phyloP scores from a whole-genome alignment of 1,140 invertebrate species.

The Caerostris darwini region DNA sequence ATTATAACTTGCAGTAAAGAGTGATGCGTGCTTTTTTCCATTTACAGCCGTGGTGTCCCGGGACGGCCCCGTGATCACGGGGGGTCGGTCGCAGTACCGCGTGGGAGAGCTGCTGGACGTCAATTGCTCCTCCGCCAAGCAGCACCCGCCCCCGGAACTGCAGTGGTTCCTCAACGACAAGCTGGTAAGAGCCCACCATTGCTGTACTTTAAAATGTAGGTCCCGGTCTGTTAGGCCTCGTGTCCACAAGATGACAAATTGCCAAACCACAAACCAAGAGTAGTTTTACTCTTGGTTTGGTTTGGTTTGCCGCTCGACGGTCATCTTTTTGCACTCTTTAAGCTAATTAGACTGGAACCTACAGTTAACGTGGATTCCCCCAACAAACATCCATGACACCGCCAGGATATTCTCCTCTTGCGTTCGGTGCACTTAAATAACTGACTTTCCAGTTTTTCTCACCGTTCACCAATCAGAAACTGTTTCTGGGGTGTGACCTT shows the following conservation, averaged over 20 bases:
- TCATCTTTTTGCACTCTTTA: no score
- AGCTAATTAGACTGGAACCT: neutral
- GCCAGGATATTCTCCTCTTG: no score
- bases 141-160: constrained; percentile 61
- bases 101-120: constrained; percentile 90
- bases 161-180: constrained; percentile 79
- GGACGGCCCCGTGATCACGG: constrained; percentile 89
- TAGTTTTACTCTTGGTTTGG: no score
- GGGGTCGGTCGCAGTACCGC: constrained; percentile 89
- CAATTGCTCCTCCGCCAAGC: constrained; percentile 86
- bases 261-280: no score
- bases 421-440: neutral
- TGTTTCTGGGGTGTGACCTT: no score
- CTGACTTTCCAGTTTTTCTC: neutral
- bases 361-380: neutral
- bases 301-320: no score
- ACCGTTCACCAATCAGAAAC: neutral
- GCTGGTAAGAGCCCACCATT: constrained; percentile 51
- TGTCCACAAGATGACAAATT: no score
- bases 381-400: neutral
- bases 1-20: neutral
- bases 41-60: constrained; percentile 83
- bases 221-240: no score
- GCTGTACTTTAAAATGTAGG: no score
- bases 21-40: neutral